Percentiles rank a stretch among this genome's conserved stretches.
These are phyloP conservation scores for Drosophila saltans DNA, from an alignment of 1,140 invertebrate species.

Conservation along the genomic window DNA sequence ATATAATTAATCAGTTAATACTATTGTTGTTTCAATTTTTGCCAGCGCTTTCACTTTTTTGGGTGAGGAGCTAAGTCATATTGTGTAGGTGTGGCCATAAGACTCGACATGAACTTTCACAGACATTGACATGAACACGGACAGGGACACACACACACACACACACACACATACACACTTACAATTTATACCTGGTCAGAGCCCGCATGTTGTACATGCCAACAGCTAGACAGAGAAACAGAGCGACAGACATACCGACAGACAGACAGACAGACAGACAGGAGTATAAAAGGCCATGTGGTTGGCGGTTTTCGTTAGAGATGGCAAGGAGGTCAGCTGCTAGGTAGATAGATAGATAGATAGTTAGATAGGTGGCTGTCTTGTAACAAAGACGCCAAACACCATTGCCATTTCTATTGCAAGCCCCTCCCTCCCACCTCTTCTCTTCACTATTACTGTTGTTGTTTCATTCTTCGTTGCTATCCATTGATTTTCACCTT, in stretches of 20 bases:
- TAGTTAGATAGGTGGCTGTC: constrained; percentile 4
- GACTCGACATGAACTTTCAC: constrained; percentile 19
- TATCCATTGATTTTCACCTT: constrained; percentile 26
- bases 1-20: constrained; percentile 69
- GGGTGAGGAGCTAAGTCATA: constrained; percentile 39
- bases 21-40: constrained; percentile 17
- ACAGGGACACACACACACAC: not conserved
- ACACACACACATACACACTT: constrained; percentile 8
- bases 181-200: constrained; percentile 38
- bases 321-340: too few relatives aligned
- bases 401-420: constrained; percentile 15
- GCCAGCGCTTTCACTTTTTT: constrained; percentile 1
- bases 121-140: not conserved
- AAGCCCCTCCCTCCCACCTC: not conserved
- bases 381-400: constrained; percentile 19
- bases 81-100: constrained; percentile 43
- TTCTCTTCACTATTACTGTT: not conserved
- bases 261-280: constrained; percentile 15
- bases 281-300: constrained; percentile 7
- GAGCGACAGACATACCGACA: constrained; percentile 24
- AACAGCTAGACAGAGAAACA: constrained; percentile 23
- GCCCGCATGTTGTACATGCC: constrained; percentile 38
- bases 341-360: not conserved
- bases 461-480: not conserved
- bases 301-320: not conserved